Evolutionary conservation across 64 coral and sea anemone species (phyloP).

Genomic region (Actinia tenebrosa): DNA sequence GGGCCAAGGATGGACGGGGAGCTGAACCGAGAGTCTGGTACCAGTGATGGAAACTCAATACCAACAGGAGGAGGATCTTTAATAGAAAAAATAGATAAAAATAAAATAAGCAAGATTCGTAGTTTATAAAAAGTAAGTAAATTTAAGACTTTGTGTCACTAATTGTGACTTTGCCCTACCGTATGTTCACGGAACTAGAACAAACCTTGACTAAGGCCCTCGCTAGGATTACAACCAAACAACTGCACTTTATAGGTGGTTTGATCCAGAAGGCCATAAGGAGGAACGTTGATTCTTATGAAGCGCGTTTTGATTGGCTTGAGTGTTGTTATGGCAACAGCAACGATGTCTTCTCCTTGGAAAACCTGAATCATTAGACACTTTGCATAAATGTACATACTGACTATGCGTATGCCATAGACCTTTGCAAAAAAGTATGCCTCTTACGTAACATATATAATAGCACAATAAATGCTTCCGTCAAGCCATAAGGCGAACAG

Average conservation of each 20-base stretch:
- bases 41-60: background rate
- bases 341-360: background rate
- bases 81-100: background rate
- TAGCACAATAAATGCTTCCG: too few relatives aligned
- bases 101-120: too few relatives aligned
- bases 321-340: background rate
- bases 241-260: background rate
- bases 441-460: too few relatives aligned
- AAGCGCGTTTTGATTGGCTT: slow-evolving; percentile 14
- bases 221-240: background rate
- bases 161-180: too few relatives aligned
- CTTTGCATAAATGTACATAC: too few relatives aligned
- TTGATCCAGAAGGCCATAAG: background rate
- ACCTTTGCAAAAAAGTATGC: too few relatives aligned
- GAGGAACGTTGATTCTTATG: slow-evolving; percentile 12
- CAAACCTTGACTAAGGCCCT: background rate
- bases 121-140: too few relatives aligned
- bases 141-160: too few relatives aligned
- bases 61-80: slow-evolving; percentile 1
- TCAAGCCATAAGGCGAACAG: too few relatives aligned
- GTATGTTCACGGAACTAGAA: background rate
- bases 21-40: slow-evolving; percentile 30
- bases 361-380: background rate
- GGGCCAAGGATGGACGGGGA: slow-evolving; percentile 9
- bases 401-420: too few relatives aligned